phyloP scores from a whole-genome alignment of 2,113 vertebrate genomes.

The Chaetops frenatus region DNA sequence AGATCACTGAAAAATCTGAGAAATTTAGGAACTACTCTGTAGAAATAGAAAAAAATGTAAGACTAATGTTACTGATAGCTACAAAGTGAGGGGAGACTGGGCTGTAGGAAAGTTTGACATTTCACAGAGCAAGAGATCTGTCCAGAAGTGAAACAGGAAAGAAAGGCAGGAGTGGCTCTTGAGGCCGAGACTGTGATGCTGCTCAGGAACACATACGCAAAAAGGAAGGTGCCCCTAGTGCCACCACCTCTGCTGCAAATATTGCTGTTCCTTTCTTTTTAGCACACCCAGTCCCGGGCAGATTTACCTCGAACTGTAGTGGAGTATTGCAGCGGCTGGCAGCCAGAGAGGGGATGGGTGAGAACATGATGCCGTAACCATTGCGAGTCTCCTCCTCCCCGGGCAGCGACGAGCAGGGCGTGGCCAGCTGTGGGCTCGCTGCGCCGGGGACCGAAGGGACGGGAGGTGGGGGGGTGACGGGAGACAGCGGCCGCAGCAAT shows the following conservation, averaged over 20 bases:
- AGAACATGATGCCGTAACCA: conserved; percentile 81
- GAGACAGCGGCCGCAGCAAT: conserved; percentile 85
- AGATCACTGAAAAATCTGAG: not conserved
- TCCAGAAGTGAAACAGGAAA: not conserved
- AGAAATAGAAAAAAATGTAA: not conserved
- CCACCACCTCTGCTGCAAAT: not conserved
- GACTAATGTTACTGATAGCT: not conserved
- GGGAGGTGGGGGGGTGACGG: conserved; percentile 84
- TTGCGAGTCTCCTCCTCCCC: conserved; percentile 79
- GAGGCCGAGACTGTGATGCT: not conserved
- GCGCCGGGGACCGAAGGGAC: conserved; percentile 70
- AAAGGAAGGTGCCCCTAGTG: not conserved
- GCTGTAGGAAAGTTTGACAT: not conserved
- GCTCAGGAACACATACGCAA: not conserved
- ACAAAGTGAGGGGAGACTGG: not conserved
- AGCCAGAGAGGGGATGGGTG: conserved; percentile 86
- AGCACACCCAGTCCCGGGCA: not conserved
- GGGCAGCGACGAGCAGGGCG: conserved; percentile 74
- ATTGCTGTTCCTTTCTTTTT: not conserved
- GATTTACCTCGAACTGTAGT: conserved; percentile 92
- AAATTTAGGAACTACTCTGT: not conserved
- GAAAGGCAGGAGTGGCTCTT: not conserved
- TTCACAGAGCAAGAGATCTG: not conserved
- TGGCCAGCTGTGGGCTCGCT: conserved; percentile 75
- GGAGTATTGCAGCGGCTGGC: conserved; percentile 97